A percentile compares a stretch with the other conserved stretches of the same genome.
These are phyloP conservation scores for Stenichneumon culpator DNA, from an alignment of 2,888 invertebrate genomes.

Conservation along the genomic window DNA sequence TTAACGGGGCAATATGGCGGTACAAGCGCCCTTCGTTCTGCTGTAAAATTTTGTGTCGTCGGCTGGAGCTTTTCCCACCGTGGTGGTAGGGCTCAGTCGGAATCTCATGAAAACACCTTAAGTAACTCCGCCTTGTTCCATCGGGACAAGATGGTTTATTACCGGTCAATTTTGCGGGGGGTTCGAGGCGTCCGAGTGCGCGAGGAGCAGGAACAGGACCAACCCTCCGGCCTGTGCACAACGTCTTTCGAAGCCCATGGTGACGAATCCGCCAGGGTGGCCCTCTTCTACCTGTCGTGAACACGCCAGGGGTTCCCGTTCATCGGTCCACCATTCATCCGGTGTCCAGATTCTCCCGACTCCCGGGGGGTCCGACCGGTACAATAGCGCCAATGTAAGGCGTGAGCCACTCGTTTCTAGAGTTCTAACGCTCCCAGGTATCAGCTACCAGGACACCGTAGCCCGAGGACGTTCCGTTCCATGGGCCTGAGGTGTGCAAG, in stretches of 20 bases:
- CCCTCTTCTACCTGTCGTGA: slow-evolving; percentile 60
- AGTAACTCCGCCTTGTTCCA: slow-evolving; percentile 53
- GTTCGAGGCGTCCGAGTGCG: slow-evolving; percentile 57
- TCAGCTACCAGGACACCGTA: slow-evolving; percentile 26
- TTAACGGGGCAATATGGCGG: background rate
- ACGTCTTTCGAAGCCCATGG: slow-evolving; percentile 3
- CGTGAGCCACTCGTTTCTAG: slow-evolving; percentile 25
- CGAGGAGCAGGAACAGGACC: slow-evolving; percentile 37
- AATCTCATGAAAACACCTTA: slow-evolving; percentile 47
- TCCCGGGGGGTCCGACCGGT: slow-evolving; percentile 18
- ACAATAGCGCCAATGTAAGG: slow-evolving; percentile 55
- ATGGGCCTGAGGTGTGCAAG: slow-evolving; percentile 14
- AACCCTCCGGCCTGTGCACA: slow-evolving; percentile 48
- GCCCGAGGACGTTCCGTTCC: slow-evolving; percentile 11
- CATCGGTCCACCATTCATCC: slow-evolving; percentile 29
- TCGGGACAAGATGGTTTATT: slow-evolving; percentile 60
- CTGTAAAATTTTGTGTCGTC: slow-evolving; percentile 4
- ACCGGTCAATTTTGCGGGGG: slow-evolving; percentile 66
- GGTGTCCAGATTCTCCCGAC: slow-evolving; percentile 29
- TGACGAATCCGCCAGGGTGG: slow-evolving; percentile 21
- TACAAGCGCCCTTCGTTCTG: background rate
- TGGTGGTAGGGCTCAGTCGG: slow-evolving; percentile 6
- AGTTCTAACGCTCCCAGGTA: slow-evolving; percentile 37
- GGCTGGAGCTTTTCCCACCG: slow-evolving; percentile 42
- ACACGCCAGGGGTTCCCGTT: slow-evolving; percentile 51